Conservation (phyloP, 2,888 invertebrate genomes). For the Bombylius discolor region DNA sequence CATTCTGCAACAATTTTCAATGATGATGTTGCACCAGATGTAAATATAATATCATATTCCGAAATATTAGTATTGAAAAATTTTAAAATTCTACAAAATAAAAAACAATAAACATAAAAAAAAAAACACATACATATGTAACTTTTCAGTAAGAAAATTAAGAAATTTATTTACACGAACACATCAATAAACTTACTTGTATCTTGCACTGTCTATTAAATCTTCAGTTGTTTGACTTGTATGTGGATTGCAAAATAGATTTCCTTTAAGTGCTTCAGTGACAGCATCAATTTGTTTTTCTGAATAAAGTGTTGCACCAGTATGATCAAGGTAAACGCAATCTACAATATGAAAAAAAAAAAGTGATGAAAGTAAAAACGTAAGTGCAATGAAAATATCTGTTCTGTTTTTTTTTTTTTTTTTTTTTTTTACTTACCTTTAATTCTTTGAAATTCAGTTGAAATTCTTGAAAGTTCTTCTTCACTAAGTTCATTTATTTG, state of each 20-base stretch:
- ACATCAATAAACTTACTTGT: constrained; percentile 39
- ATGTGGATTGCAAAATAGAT: constrained; percentile 85
- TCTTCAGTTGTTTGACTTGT: constrained; percentile 71
- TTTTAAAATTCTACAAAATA: constrained; percentile 53
- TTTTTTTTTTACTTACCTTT: constrained; percentile 30
- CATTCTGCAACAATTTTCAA: constrained; percentile 72
- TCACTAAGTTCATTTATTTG: constrained; percentile 17
- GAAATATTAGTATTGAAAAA: constrained; percentile 70
- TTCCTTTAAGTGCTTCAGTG: constrained; percentile 50
- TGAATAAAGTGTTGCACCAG: constrained; percentile 73
- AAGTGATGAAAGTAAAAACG: no score
- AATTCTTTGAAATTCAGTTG: constrained; percentile 22
- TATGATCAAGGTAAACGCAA: constrained; percentile 76
- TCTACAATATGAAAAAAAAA: constrained; percentile 37
- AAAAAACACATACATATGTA: no score
- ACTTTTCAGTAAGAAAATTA: background rate
- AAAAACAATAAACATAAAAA: background rate
- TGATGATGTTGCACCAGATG: constrained; percentile 83
- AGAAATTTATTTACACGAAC: background rate
- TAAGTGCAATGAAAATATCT: no score
- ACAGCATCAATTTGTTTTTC: constrained; percentile 55
- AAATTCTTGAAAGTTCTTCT: constrained; percentile 19
- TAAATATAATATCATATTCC: constrained; percentile 81
- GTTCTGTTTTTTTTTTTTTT: no score
- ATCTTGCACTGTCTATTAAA: constrained; percentile 70